These are phyloP conservation scores for Protophormia terraenovae DNA, from an alignment of 2,888 invertebrate genomes.

Conservation along the genomic window DNA sequence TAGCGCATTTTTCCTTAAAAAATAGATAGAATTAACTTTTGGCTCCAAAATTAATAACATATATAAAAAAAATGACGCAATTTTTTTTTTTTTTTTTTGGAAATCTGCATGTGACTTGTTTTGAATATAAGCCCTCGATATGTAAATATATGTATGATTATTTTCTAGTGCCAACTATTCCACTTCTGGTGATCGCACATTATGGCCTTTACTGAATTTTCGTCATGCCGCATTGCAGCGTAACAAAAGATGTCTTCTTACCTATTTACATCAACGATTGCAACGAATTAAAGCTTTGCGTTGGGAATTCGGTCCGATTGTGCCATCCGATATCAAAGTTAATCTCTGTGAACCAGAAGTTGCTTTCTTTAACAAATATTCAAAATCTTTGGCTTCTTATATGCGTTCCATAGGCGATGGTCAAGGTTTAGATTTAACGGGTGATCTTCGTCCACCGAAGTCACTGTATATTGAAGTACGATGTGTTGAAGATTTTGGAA, in stretches of 20 bases:
- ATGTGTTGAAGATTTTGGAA: constrained; percentile 95
- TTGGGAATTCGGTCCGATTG: constrained; percentile 97
- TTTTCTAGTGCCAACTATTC: constrained; percentile 80
- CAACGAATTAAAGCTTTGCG: constrained; percentile 91
- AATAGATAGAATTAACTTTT: too few relatives aligned
- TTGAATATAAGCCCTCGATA: too few relatives aligned
- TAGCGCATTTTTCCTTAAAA: too few relatives aligned
- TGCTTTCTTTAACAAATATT: constrained; percentile 94
- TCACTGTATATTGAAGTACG: constrained; percentile 95
- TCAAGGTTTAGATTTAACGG: constrained; percentile 91
- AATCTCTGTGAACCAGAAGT: constrained; percentile 91
- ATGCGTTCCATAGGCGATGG: constrained; percentile 94
- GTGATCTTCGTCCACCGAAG: constrained; percentile 95
- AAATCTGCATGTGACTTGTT: too few relatives aligned
- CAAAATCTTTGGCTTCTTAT: constrained; percentile 91
- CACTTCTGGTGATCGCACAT: constrained; percentile 83
- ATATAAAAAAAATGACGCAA: too few relatives aligned
- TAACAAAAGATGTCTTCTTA: constrained; percentile 93
- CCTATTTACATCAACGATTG: constrained; percentile 91
- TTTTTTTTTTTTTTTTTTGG: too few relatives aligned
- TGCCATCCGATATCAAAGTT: constrained; percentile 92
- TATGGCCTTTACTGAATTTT: constrained; percentile 90
- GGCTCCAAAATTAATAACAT: too few relatives aligned
- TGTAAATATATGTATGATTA: too few relatives aligned
- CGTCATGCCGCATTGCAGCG: constrained; percentile 93